Base-by-base conservation (phyloP, 2,797 vertebrate genomes). In the Salmo trutta region DNA sequence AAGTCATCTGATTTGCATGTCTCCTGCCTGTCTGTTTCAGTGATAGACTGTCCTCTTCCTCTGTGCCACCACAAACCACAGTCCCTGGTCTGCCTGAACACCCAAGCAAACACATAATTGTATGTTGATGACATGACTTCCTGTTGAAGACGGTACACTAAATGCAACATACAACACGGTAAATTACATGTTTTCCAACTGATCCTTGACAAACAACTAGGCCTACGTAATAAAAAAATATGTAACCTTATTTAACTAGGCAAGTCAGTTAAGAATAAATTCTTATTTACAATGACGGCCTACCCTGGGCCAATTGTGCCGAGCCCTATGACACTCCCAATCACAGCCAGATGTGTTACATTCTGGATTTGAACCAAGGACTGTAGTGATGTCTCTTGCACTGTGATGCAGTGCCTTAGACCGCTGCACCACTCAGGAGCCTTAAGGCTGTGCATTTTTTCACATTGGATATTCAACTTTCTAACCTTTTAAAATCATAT, bases 1-100 rank as follows among this genome's bases (percentile, higher is more conserved):
- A 47, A 6, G 67, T 69, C 15, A 69, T 70, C 17, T 56, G 71
- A 73, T 73, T 33, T 73, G 71, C 71, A 73, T 73, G 17, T 54
- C 54, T 73, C 27, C 71, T 29, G 8, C 24, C 52, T 54, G 29
- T 53, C 52, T n/a, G 3, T 73, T 16, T 33, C 27, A 4, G 29
- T 67, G 27, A 67, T 17, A 67, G 29, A 67, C 5, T 19, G 24
- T 27, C 6, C 8, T 19, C 52, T 73, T 73, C 71, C 52, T 56
- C 2, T 24, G 21, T 71, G 10, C 51, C 27, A 31, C 71, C 52
- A 73, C 71, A 27, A 72, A 72, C 47, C 53, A 29, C 15, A 54
- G 51, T 33, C 51, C 6, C 19, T 19, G 52, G 52, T 54, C 16
- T 29, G 27, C 27, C 52, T 10, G 71, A 54, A 54, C 52, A 29